phyloP scores from a whole-genome alignment of 2,797 vertebrate genomes.

The Petrocephalus schoutedeni region DNA sequence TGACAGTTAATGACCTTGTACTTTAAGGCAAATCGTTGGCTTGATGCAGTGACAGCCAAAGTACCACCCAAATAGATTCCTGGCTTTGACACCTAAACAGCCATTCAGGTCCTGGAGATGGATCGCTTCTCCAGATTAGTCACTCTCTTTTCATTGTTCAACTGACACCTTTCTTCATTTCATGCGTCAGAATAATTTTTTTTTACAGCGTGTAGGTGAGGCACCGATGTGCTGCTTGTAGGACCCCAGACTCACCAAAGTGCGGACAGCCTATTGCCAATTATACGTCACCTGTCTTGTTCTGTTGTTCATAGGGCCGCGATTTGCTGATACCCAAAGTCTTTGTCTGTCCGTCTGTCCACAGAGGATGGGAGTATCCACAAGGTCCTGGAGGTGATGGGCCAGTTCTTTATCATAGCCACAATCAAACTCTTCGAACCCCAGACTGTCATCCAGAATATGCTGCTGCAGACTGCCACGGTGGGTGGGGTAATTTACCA shows the following conservation, averaged over 20 bases:
- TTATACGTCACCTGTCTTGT: not conserved
- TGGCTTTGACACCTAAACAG: not conserved
- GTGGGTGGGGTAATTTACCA: constrained; percentile 45
- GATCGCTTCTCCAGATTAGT: not conserved
- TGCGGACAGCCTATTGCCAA: not conserved
- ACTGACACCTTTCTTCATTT: not conserved
- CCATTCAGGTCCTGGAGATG: not conserved
- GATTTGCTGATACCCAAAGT: not conserved
- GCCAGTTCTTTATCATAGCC: constrained; percentile 41
- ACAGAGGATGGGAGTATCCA: constrained; percentile 56
- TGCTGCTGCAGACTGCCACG: constrained; percentile 35
- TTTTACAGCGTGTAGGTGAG: not conserved
- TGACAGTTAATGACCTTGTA: too few species aligned
- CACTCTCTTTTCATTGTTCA: not conserved
- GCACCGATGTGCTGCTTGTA: not conserved
- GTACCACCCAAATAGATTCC: not conserved
- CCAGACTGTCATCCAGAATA: constrained; percentile 15
- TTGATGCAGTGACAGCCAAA: not conserved
- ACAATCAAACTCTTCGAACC: constrained; percentile 46
- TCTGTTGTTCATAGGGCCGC: not conserved
- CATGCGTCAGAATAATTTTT: not conserved
- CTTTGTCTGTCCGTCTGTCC: not conserved
- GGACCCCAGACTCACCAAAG: not conserved
- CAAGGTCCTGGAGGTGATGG: constrained; percentile 42
- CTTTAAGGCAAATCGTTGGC: not conserved